phyloP scores from a whole-genome alignment of 2,888 invertebrate species.

The Xestia rhomboidea region DNA sequence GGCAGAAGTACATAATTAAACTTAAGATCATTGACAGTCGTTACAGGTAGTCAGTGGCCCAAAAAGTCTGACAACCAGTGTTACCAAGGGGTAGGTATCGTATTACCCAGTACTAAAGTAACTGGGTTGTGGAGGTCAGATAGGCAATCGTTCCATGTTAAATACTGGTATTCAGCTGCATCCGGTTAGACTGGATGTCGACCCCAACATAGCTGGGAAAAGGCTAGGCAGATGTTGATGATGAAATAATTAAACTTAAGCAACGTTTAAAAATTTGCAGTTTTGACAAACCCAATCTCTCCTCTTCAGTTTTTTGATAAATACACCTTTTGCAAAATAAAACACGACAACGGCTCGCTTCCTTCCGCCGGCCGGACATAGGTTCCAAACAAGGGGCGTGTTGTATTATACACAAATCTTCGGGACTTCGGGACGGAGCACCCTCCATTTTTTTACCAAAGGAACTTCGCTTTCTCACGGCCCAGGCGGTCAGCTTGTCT shows the following conservation, averaged over 20 bases:
- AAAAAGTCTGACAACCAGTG: too few relatives aligned
- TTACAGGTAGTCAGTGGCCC: too few relatives aligned
- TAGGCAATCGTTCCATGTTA: too few relatives aligned
- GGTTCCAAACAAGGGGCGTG: slow-evolving; percentile 48
- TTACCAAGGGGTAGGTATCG: too few relatives aligned
- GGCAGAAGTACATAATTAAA: too few relatives aligned
- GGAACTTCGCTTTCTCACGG: slow-evolving; percentile 58
- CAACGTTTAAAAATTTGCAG: not conserved
- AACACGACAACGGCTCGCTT: slow-evolving; percentile 42
- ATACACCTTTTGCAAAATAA: slow-evolving; percentile 27
- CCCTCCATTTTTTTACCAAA: slow-evolving; percentile 56
- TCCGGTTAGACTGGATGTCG: too few relatives aligned
- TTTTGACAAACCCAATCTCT: not conserved
- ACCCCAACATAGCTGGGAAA: too few relatives aligned
- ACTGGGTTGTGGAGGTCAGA: too few relatives aligned
- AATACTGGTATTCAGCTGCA: too few relatives aligned
- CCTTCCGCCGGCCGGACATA: slow-evolving; percentile 58
- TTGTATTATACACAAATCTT: slow-evolving; percentile 57
- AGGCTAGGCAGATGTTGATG: too few relatives aligned
- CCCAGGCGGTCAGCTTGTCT: slow-evolving; percentile 45
- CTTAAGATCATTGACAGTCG: too few relatives aligned
- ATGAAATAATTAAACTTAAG: not conserved
- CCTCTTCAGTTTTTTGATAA: slow-evolving; percentile 28
- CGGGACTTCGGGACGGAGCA: slow-evolving; percentile 35
- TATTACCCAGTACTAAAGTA: too few relatives aligned